A percentile compares a stretch with the other conserved stretches of the same genome.
Evolutionary conservation across 2,888 invertebrate genomes (phyloP).

Genomic region (Cantharis rustica): DNA sequence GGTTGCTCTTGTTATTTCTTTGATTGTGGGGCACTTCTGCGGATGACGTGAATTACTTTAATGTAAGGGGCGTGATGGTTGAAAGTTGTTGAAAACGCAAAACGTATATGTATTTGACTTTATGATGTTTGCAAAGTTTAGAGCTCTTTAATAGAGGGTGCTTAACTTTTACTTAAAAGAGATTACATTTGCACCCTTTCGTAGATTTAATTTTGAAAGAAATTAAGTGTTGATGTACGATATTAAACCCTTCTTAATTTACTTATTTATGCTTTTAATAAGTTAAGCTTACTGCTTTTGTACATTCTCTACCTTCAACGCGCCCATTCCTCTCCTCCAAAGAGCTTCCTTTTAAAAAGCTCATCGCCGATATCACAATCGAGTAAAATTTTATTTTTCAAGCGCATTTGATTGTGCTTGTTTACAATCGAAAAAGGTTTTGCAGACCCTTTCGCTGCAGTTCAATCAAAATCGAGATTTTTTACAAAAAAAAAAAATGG

Average conservation of each 20-base stretch:
- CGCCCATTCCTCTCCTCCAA: background rate
- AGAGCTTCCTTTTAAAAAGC: background rate
- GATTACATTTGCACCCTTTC: slow-evolving; percentile 33
- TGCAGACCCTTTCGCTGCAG: background rate
- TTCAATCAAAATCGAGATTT: background rate
- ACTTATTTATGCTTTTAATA: background rate
- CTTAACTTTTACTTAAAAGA: slow-evolving; percentile 33
- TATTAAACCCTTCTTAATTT: background rate
- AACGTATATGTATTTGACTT: slow-evolving; percentile 33
- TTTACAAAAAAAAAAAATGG: background rate
- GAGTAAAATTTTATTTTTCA: slow-evolving; percentile 12
- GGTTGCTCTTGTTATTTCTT: slow-evolving; percentile 18
- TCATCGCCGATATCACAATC: slow-evolving; percentile 3
- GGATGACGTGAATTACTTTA: slow-evolving; percentile 25
- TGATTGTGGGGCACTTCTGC: slow-evolving; percentile 15
- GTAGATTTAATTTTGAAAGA: slow-evolving; percentile 31
- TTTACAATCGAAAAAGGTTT: slow-evolving; percentile 18
- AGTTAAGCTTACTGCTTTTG: background rate
- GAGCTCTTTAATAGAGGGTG: slow-evolving; percentile 34
- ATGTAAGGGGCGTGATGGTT: slow-evolving; percentile 26
- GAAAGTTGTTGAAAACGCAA: slow-evolving; percentile 30
- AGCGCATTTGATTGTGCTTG: background rate
- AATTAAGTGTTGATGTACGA: slow-evolving; percentile 22
- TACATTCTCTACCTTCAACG: background rate
- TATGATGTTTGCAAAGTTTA: slow-evolving; percentile 35